Evolutionary conservation across 2,888 invertebrate genomes (phyloP), one percentile per base, ranked within the genome.

Genomic region (Folsomia manolachei): DNA sequence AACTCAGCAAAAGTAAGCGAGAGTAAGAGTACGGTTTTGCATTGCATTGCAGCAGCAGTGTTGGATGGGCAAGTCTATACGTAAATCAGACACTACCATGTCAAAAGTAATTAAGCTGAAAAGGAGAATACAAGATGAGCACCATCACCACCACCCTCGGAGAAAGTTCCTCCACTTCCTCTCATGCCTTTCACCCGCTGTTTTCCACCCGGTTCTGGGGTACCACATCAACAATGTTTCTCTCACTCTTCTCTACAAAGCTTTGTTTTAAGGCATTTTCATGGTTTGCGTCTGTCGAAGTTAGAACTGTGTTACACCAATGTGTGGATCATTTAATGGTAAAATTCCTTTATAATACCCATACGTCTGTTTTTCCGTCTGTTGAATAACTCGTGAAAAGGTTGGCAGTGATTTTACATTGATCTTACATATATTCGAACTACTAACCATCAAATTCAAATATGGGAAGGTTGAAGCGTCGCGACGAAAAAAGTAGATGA

Each of bases 71-170:
- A n/a, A n/a, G n/a, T 39, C 4, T 39, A 39, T 39, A 14, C 39
- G 39, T 78, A 76, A 78, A 78, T 78, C 78, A 78, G 76, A 71
- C 63, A 73, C 73, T 74, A 69, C 74, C 73, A 76, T 76, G 78
- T 78, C 78, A 76, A 75, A 78, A 78, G 78, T 78, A 78, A 78
- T 78, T 78, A 78, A 78, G 78, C 76, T 70, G 74, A 78, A 75
- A 78, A 78, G 76, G 70, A 71, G 78, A 78, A 78, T 75, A 78
- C 72, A 63, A 72, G 76, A 76, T 78, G 76, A 76, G 78, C 60
- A 60, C 21, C 60, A 60, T 4, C 60, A 60, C 7, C 27, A 18
- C 39, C 27, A 27, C n/a, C 19, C 65, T 27, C 26, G 27, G 39
- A 27, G 65, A n/a, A 27, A 27, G 18, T 9, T n/a, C 26, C 7